phyloP scores from a whole-genome alignment of 1,140 invertebrate genomes.

The Drosophila prosaltans region DNA sequence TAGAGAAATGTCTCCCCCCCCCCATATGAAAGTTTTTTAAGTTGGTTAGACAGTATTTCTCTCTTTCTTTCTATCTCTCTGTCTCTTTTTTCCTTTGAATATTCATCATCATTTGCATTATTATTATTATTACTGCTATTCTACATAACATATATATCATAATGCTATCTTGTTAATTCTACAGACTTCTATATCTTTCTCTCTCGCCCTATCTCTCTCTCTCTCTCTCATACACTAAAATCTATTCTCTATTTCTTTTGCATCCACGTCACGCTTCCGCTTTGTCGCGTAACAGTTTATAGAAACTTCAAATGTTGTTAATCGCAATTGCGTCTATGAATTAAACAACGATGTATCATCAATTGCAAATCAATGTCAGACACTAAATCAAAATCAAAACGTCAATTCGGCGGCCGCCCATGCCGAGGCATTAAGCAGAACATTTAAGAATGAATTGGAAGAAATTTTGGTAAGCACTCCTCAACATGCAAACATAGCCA shows the following conservation, averaged over 20 bases:
- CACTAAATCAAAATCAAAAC: slow-evolving; percentile 70
- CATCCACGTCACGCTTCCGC: slow-evolving; percentile 14
- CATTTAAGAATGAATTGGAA: slow-evolving; percentile 80
- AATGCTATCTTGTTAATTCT: not conserved
- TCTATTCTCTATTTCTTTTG: slow-evolving; percentile 36
- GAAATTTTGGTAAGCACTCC: slow-evolving; percentile 71
- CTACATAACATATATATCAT: not conserved
- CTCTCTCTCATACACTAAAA: slow-evolving; percentile 48
- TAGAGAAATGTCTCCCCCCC: not conserved
- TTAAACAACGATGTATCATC: slow-evolving; percentile 71
- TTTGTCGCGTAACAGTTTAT: slow-evolving; percentile 62
- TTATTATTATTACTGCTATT: not conserved
- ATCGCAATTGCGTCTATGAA: slow-evolving; percentile 79
- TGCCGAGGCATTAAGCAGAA: slow-evolving; percentile 74
- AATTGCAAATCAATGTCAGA: slow-evolving; percentile 68
- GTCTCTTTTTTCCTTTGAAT: not conserved
- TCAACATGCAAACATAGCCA: not conserved
- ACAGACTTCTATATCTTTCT: slow-evolving; percentile 49
- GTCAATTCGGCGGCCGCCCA: slow-evolving; percentile 65
- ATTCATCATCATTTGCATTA: not conserved
- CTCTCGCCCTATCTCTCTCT: slow-evolving; percentile 46
- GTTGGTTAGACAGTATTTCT: slow-evolving; percentile 9
- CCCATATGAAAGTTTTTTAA: not conserved
- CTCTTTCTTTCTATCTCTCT: slow-evolving; percentile 10
- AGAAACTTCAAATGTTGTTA: slow-evolving; percentile 75